Evolutionary conservation across 2,797 vertebrate species (phyloP).

Genomic region (Numenius phaeopus): DNA sequence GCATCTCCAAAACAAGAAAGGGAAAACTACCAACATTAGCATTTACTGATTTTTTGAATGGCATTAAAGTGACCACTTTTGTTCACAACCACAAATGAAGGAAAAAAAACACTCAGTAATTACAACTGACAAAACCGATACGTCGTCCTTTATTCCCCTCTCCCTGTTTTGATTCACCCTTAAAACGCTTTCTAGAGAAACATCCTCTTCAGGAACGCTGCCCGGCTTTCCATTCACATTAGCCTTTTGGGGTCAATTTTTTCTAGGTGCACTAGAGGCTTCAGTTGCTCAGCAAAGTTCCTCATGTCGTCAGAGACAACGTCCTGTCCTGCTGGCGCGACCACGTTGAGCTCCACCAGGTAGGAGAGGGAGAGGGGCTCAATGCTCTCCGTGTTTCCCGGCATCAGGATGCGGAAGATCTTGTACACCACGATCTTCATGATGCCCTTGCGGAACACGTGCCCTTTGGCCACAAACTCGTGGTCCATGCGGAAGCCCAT

Average conservation of each 20-base stretch:
- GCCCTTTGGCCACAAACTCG: constrained; percentile 94
- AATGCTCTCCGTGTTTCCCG: constrained; percentile 92
- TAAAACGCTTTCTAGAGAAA: background rate
- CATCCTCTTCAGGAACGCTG: background rate
- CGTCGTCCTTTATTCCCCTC: background rate
- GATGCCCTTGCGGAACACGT: constrained; percentile 93
- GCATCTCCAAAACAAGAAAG: background rate
- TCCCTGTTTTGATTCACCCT: background rate
- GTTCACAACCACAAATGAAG: background rate
- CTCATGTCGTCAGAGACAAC: constrained; percentile 95
- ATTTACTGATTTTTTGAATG: background rate
- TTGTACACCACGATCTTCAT: constrained; percentile 97
- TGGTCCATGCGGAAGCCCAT: constrained; percentile 99
- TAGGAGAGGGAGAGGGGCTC: constrained; percentile 95
- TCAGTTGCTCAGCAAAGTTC: constrained; percentile 96
- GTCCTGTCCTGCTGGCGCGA: constrained; percentile 94
- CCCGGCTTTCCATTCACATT: constrained; percentile 61
- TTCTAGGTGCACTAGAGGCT: constrained; percentile 95
- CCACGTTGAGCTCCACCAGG: constrained; percentile 93
- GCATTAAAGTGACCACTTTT: background rate
- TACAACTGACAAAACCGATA: background rate
- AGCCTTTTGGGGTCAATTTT: constrained; percentile 97
- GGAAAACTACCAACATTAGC: rapidly evolving
- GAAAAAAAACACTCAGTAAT: rapidly evolving
- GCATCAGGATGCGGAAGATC: constrained; percentile 91